Conservation (phyloP, 37 sponge, comb jelly and placozoan genomes). For the Ianthella basta region DNA sequence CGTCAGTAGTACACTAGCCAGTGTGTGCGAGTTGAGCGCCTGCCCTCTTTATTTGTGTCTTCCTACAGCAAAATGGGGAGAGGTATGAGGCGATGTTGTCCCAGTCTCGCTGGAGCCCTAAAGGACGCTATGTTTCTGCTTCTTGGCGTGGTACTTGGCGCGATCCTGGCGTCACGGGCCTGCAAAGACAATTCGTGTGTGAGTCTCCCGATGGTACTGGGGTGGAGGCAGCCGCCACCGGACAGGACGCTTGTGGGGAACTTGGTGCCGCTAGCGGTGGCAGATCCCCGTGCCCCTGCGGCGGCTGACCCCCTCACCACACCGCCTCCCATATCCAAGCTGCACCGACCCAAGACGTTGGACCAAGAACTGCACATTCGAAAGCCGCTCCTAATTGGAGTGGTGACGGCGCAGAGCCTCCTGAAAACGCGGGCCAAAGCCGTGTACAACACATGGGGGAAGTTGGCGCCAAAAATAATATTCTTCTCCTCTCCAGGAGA, state of each 20-base stretch:
- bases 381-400: conserved; percentile 39
- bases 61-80: no score
- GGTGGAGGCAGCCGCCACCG: background rate
- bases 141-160: background rate
- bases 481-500: conserved; percentile 48
- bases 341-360: conserved; percentile 34
- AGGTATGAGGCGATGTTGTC: no score
- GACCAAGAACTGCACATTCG: conserved; percentile 34
- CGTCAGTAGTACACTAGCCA: no score
- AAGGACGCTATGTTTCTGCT: background rate
- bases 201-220: background rate
- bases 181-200: background rate
- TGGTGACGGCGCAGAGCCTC: conserved; percentile 39
- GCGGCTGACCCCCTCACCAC: background rate
- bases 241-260: background rate
- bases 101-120: no score
- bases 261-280: background rate
- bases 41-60: no score
- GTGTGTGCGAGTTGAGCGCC: no score
- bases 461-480: conserved; percentile 26
- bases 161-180: background rate
- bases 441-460: conserved; percentile 48
- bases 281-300: background rate
- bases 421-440: conserved; percentile 40
- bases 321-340: background rate